phyloP scores from a whole-genome alignment of 2,888 invertebrate species.

The Entomobrya proxima region DNA sequence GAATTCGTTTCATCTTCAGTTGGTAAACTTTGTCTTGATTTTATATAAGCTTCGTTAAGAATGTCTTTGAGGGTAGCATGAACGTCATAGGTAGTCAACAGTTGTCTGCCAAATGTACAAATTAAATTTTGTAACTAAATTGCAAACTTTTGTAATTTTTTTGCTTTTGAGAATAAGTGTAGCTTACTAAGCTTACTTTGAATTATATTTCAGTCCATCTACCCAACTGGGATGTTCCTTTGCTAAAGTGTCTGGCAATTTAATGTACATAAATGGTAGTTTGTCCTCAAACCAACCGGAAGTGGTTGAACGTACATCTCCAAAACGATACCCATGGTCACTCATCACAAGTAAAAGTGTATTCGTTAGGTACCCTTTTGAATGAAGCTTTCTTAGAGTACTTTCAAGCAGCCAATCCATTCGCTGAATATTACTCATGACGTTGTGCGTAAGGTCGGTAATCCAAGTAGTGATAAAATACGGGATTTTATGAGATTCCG shows the following conservation, averaged over 20 bases:
- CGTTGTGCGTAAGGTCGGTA: constrained; percentile 66
- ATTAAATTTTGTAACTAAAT: background rate
- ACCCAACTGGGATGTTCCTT: constrained; percentile 44
- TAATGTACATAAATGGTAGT: constrained; percentile 69
- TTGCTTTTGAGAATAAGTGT: background rate
- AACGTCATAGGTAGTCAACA: constrained; percentile 70
- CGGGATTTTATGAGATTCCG: constrained; percentile 81
- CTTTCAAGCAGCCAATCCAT: constrained; percentile 51
- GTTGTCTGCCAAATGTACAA: constrained; percentile 55
- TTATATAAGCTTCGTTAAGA: background rate
- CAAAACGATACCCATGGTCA: constrained; percentile 88
- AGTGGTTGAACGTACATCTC: constrained; percentile 82
- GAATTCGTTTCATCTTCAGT: background rate
- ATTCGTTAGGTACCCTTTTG: constrained; percentile 81
- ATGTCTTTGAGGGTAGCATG: constrained; percentile 64
- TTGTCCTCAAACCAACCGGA: constrained; percentile 83
- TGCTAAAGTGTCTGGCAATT: constrained; percentile 54
- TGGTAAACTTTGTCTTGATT: background rate
- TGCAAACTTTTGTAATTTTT: background rate
- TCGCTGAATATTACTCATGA: constrained; percentile 49
- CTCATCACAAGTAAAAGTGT: constrained; percentile 84
- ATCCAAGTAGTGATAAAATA: constrained; percentile 69
- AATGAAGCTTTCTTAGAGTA: constrained; percentile 76
- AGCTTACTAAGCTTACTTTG: constrained; percentile 42
- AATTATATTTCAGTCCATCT: constrained; percentile 59